phyloP scores from a whole-genome alignment of 2,888 invertebrate species.

The Acrocyrtus sp. region DNA sequence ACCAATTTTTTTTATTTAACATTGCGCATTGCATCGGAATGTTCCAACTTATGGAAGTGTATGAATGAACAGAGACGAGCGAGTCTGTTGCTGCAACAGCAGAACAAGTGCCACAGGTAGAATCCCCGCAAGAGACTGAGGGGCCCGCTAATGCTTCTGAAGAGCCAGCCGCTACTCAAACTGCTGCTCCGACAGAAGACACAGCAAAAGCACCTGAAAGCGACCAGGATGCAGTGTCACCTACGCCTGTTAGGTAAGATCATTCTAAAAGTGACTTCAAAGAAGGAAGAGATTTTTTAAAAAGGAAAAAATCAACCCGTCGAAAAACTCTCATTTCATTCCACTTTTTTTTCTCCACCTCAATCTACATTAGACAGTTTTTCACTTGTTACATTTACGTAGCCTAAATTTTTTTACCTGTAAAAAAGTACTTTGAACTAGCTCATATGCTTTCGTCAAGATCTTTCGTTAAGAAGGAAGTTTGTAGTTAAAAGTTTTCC shows the following conservation, averaged over 20 bases:
- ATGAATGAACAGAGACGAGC: slow-evolving; percentile 38
- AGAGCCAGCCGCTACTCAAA: slow-evolving; percentile 16
- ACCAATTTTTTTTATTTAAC: too few relatives aligned
- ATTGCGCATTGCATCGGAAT: too few relatives aligned
- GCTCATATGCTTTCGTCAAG: too few relatives aligned
- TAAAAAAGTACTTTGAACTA: slow-evolving; percentile 11
- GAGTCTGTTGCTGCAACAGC: slow-evolving; percentile 21
- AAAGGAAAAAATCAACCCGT: neutral
- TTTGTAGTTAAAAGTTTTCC: slow-evolving; percentile 10
- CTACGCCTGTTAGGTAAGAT: slow-evolving; percentile 47
- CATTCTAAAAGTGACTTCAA: neutral
- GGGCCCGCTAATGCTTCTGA: slow-evolving; percentile 21
- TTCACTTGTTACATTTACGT: neutral
- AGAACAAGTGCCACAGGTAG: slow-evolving; percentile 23
- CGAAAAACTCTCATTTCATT: neutral
- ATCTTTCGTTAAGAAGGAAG: too few relatives aligned
- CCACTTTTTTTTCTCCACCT: neutral
- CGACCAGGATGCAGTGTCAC: slow-evolving; percentile 31
- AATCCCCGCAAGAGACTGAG: slow-evolving; percentile 41
- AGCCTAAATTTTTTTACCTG: neutral
- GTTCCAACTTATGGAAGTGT: too few relatives aligned
- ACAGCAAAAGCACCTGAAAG: slow-evolving; percentile 37
- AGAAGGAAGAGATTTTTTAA: neutral
- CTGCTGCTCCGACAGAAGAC: slow-evolving; percentile 7
- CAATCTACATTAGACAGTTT: neutral